Conservation (phyloP, 2,888 invertebrate genomes). For the Tenthredo mesomela region DNA sequence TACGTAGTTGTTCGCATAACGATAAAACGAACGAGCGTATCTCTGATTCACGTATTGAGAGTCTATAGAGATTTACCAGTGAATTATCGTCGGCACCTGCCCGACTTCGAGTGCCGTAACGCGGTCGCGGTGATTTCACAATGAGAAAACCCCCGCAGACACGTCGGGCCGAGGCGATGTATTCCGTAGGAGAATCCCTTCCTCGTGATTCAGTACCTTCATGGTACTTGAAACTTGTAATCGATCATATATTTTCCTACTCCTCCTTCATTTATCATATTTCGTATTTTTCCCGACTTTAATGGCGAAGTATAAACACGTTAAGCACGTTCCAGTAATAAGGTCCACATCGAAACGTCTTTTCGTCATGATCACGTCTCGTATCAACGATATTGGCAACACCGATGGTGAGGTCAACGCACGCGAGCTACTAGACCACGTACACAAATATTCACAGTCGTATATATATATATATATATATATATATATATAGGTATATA, state of each 20-base stretch:
- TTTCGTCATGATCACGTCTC: slow-evolving; percentile 3
- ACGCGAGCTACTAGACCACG: background rate
- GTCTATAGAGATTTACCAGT: background rate
- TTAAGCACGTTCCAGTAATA: background rate
- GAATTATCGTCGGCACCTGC: background rate
- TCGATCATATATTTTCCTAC: background rate
- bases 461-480: background rate
- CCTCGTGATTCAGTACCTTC: slow-evolving; percentile 39
- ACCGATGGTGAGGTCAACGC: background rate
- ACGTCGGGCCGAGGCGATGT: background rate
- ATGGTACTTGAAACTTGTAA: slow-evolving; percentile 28
- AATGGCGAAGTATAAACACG: background rate
- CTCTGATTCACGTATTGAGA: background rate
- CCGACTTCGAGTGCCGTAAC: background rate
- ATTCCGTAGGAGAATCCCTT: background rate
- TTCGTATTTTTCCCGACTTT: background rate
- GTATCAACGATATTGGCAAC: slow-evolving; percentile 33
- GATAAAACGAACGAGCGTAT: background rate
- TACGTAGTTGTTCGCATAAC: slow-evolving; percentile 1
- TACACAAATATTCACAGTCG: background rate
- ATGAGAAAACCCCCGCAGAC: background rate
- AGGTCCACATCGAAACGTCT: background rate
- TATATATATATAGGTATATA: background rate
- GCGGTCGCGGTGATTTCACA: background rate
- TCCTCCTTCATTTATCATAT: background rate